Percentiles rank a stretch among this genome's conserved stretches.
These are phyloP conservation scores for Acheta domesticus DNA, from an alignment of 2,888 invertebrate genomes.

Conservation along the genomic window DNA sequence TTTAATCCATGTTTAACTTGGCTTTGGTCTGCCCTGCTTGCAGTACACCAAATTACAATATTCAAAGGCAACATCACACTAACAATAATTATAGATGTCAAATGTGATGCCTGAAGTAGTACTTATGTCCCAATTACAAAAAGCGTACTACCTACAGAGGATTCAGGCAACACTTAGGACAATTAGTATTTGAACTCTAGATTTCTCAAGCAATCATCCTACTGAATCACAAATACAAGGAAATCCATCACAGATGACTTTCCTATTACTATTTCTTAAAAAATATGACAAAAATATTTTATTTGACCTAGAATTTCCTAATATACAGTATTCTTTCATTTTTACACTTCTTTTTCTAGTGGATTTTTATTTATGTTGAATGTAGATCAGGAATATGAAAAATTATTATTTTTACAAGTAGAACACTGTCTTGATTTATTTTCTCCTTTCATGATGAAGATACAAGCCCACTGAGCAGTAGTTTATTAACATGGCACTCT, in stretches of 20 bases:
- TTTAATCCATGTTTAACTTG: no score
- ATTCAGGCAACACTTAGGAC: no score
- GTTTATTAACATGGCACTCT: neutral
- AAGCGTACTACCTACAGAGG: no score
- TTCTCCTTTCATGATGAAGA: no score
- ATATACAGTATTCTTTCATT: neutral
- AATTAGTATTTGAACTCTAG: no score
- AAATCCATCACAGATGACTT: neutral
- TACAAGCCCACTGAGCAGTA: neutral
- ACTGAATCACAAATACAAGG: neutral
- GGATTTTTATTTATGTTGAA: neutral
- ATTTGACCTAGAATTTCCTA: neutral
- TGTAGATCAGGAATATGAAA: conserved; percentile 12
- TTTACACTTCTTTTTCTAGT: neutral
- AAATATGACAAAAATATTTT: conserved; percentile 20
- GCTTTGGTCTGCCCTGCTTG: no score
- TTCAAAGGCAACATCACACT: no score
- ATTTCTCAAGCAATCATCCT: neutral
- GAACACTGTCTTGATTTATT: neutral
- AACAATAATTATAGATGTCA: no score
- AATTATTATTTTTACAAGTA: neutral
- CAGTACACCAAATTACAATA: no score
- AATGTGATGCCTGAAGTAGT: no score
- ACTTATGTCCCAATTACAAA: no score
- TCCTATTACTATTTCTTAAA: conserved; percentile 19